phyloP scores from a whole-genome alignment of 2,797 vertebrate species.

The Gymnoscopelus microlampas region DNA sequence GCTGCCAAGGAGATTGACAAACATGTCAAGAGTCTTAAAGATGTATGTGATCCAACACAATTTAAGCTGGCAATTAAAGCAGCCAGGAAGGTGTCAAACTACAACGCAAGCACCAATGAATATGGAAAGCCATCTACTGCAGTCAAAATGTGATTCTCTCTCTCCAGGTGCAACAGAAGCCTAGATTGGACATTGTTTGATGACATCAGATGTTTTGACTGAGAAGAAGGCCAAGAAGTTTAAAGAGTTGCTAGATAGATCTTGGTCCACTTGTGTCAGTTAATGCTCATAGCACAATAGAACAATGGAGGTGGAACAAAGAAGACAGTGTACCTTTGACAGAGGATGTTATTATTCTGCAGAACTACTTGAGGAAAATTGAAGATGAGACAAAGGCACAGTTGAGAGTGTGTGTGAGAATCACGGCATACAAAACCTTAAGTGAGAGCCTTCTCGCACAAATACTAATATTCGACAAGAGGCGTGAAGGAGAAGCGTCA shows the following conservation, averaged over 20 bases:
- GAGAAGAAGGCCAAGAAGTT: conserved; percentile 20
- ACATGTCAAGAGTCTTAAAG: too few species aligned
- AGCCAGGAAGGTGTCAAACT: conserved; percentile 6
- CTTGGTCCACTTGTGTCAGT: conserved; percentile 21
- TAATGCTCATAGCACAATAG: conserved; percentile 21
- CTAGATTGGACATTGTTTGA: conserved; percentile 12
- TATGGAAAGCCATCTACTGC: conserved; percentile 28
- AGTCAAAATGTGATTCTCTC: conserved; percentile 39
- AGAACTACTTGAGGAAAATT: too few species aligned
- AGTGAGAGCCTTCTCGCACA: neutral
- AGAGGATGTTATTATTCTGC: too few species aligned
- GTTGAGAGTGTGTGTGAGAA: neutral
- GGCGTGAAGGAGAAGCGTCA: conserved; percentile 3
- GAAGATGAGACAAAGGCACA: too few species aligned
- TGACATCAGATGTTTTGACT: conserved; percentile 10
- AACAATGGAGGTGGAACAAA: conserved; percentile 25
- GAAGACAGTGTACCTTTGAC: conserved; percentile 12
- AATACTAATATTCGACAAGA: neutral
- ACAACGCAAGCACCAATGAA: neutral
- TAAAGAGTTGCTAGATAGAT: neutral
- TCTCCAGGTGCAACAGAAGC: conserved; percentile 14
- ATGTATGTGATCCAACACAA: neutral
- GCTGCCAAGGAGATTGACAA: too few species aligned
- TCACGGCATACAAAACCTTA: neutral
- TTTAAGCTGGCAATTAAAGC: conserved; percentile 13